A percentile compares a stretch with the other conserved stretches of the same genome.
phyloP scores from a whole-genome alignment of 2,888 invertebrate genomes.

The Ochropacha duplaris region DNA sequence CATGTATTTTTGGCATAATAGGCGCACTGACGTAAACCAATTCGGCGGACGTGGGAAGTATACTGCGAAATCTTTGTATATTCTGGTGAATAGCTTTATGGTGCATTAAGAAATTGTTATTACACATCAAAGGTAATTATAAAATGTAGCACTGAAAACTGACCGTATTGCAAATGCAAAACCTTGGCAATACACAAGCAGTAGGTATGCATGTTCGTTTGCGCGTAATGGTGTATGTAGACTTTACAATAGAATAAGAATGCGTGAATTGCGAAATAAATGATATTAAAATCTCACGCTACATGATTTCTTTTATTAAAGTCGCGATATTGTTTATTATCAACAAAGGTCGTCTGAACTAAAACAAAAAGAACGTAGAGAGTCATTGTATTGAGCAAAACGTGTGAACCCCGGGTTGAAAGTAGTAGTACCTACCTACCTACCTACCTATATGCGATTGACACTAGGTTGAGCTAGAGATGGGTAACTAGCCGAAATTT shows the following conservation, averaged over 20 bases:
- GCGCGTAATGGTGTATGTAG: constrained; percentile 15
- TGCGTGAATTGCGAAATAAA: constrained; percentile 68
- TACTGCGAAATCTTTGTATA: constrained; percentile 56
- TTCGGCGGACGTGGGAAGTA: constrained; percentile 66
- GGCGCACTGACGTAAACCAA: constrained; percentile 74
- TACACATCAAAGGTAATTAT: constrained; percentile 23
- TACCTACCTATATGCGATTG: too few species aligned
- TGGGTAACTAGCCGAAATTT: too few species aligned
- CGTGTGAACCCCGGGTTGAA: constrained; percentile 77
- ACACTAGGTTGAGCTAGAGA: too few species aligned
- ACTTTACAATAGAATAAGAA: constrained; percentile 47
- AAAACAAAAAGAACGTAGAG: constrained; percentile 81
- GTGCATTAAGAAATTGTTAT: constrained; percentile 45
- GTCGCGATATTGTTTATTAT: constrained; percentile 78
- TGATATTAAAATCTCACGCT: constrained; percentile 72
- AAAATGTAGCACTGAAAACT: constrained; percentile 9
- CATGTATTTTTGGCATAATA: constrained; percentile 70
- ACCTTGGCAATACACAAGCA: constrained; percentile 21
- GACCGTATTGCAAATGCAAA: constrained; percentile 24
- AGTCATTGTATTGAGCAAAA: constrained; percentile 77
- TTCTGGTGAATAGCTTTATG: constrained; percentile 52
- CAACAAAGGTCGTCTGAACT: constrained; percentile 80
- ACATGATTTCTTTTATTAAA: constrained; percentile 77
- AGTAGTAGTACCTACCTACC: too few species aligned
- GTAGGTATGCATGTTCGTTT: constrained; percentile 1